Conservation (phyloP, 2,888 invertebrate species). For the Koerneria pararmatus region DNA sequence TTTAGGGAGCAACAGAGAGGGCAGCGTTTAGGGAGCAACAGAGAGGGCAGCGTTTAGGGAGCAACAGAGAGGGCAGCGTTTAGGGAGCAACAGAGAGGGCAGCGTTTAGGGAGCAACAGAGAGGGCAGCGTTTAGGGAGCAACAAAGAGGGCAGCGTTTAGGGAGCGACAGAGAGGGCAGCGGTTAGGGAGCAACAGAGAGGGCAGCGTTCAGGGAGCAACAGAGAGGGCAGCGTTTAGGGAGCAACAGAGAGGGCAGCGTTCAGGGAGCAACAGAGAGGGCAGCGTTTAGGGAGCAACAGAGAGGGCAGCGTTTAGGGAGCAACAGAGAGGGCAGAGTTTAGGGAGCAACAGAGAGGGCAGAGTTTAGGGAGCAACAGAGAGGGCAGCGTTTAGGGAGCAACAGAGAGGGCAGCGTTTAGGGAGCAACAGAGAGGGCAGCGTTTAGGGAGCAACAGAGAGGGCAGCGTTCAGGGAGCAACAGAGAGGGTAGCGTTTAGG, state of each 20-base stretch:
- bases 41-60: neutral
- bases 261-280: neutral
- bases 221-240: too few relatives aligned
- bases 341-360: too few relatives aligned
- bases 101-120: neutral
- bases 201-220: too few relatives aligned
- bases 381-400: too few relatives aligned
- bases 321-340: too few relatives aligned
- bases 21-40: neutral
- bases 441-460: neutral
- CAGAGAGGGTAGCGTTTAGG: neutral
- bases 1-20: neutral
- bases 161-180: too few relatives aligned
- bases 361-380: too few relatives aligned
- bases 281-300: neutral
- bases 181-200: too few relatives aligned
- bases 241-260: neutral
- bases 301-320: too few relatives aligned
- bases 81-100: conserved; percentile 8
- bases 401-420: neutral
- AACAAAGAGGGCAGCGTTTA: too few relatives aligned
- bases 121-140: neutral
- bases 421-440: neutral
- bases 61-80: neutral
- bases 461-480: neutral